A percentile compares a stretch with the other conserved stretches of the same genome.
Evolutionary conservation across 2,113 vertebrate genomes (phyloP).

Genomic region (rabbit (Oryctolagus cuniculus)): mOryCun1.1 NC_091453.1:52716501-52717000

Average conservation of each 20-base stretch:
- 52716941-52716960: too few relatives aligned
- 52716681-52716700: slow-evolving; percentile 9
- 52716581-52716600: slow-evolving; percentile 1
- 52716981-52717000: too few relatives aligned
- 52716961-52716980: too few relatives aligned
- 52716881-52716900: neutral
- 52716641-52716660: neutral
- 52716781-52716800: neutral
- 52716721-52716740: slow-evolving; percentile 39
- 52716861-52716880: neutral
- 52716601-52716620: neutral
- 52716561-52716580: neutral
- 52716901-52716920: neutral
- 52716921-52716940: too few relatives aligned
- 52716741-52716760: slow-evolving; percentile 56
- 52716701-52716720: slow-evolving; percentile 51
- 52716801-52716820: neutral
- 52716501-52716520: slow-evolving; percentile 16
- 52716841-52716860: neutral
- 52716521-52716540: slow-evolving; percentile 33
- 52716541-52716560: neutral
- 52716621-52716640: slow-evolving; percentile 36
- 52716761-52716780: neutral
- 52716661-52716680: slow-evolving; percentile 17
- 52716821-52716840: slow-evolving; percentile 19